Conservation (phyloP, 2,888 invertebrate species). For the Patella caerulea region DNA sequence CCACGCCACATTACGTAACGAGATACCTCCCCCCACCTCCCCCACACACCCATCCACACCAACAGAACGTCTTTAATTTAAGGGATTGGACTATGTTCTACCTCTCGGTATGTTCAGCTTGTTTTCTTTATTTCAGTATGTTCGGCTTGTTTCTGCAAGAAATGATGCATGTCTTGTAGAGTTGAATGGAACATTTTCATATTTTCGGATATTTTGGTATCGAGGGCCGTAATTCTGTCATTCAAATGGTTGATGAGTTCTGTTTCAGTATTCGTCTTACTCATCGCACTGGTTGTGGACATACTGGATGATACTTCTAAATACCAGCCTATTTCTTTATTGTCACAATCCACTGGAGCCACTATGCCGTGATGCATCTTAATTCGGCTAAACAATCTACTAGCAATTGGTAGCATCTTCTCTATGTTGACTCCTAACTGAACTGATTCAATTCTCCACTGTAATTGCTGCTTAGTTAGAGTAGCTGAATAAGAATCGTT, state of each 20-base stretch:
- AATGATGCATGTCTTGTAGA: conserved; percentile 19
- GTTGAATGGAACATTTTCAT: conserved; percentile 33
- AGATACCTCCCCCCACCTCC: too few relatives aligned
- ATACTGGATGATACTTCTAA: conserved; percentile 15
- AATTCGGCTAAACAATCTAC: conserved; percentile 36
- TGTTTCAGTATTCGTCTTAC: conserved; percentile 4
- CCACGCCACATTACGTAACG: too few relatives aligned
- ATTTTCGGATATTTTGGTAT: conserved; percentile 35
- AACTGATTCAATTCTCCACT: conserved; percentile 67
- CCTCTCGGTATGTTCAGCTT: too few relatives aligned
- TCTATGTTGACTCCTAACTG: conserved; percentile 63
- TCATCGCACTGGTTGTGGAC: background rate
- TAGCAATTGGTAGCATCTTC: conserved; percentile 44
- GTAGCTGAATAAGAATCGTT: conserved; percentile 63
- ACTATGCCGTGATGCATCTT: conserved; percentile 31
- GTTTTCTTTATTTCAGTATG: too few relatives aligned
- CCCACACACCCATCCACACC: too few relatives aligned
- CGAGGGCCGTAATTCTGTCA: conserved; percentile 28
- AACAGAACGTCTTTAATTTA: too few relatives aligned
- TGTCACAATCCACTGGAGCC: background rate
- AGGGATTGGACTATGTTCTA: too few relatives aligned
- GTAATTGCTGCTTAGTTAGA: conserved; percentile 52
- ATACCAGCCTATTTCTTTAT: conserved; percentile 21
- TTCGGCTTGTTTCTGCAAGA: background rate
- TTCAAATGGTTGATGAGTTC: conserved; percentile 37